These are phyloP conservation scores for Platycnemis pennipes DNA, from an alignment of 2,888 invertebrate species.

Conservation along the genomic window DNA sequence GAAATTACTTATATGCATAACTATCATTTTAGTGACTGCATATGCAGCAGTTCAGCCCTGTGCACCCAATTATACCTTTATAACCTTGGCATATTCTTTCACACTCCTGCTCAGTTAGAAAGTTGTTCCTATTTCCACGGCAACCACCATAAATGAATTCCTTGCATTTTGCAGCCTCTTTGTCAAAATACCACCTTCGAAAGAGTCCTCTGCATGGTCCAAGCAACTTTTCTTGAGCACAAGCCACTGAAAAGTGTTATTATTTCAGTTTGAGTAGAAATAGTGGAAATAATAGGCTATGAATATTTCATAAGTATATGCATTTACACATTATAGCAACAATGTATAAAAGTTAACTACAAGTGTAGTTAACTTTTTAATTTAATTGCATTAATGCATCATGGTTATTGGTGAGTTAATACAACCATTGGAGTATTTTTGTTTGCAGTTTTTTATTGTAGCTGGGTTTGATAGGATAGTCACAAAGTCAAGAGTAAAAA, in stretches of 20 bases:
- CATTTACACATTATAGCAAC: too few relatives aligned
- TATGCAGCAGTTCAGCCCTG: neutral
- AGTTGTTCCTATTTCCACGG: slow-evolving; percentile 93
- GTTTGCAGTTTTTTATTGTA: too few relatives aligned
- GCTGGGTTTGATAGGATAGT: too few relatives aligned
- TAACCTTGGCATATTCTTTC: slow-evolving; percentile 83
- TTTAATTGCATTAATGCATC: too few relatives aligned
- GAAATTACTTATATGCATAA: too few relatives aligned
- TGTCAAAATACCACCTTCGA: slow-evolving; percentile 93
- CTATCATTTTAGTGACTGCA: too few relatives aligned
- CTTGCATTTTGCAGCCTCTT: slow-evolving; percentile 85
- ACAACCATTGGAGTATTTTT: too few relatives aligned
- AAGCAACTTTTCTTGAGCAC: slow-evolving; percentile 83
- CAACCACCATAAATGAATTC: slow-evolving; percentile 95
- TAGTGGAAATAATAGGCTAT: neutral
- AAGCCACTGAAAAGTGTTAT: slow-evolving; percentile 79
- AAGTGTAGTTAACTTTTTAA: too few relatives aligned
- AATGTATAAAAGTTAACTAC: too few relatives aligned
- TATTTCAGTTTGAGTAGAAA: neutral
- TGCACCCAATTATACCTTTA: slow-evolving; percentile 78
- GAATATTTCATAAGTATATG: too few relatives aligned
- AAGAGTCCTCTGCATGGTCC: slow-evolving; percentile 90
- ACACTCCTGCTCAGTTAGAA: slow-evolving; percentile 87
- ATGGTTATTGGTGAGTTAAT: too few relatives aligned
- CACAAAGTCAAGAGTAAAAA: too few relatives aligned